Evolutionary conservation across 1,140 invertebrate genomes (phyloP).

Genomic region (Drosophila arizonae): DNA sequence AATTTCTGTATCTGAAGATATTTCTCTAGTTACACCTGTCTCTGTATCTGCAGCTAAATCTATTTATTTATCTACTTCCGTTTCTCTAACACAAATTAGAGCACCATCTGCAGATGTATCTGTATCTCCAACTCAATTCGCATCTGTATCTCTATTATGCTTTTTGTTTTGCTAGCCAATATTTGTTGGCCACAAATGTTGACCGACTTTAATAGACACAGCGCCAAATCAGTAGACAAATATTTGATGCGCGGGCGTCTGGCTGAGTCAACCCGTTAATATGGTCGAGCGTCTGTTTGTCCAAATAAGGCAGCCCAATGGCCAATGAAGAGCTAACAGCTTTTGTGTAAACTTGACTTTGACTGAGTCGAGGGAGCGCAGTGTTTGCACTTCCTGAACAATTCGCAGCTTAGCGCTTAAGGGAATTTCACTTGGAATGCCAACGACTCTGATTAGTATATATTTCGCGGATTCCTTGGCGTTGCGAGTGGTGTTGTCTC

Average conservation of each 20-base stretch:
- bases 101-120: too few species aligned
- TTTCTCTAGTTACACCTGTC: not conserved
- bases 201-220: slow-evolving; percentile 15
- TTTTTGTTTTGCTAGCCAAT: not conserved
- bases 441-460: slow-evolving; percentile 16
- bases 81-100: too few species aligned
- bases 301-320: slow-evolving; percentile 37
- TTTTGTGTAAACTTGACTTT: slow-evolving; percentile 50
- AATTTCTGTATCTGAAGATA: too few species aligned
- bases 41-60: not conserved
- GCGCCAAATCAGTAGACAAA: slow-evolving; percentile 23
- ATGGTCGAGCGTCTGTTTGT: not conserved
- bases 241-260: slow-evolving; percentile 39
- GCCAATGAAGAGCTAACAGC: slow-evolving; percentile 3
- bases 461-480: slow-evolving; percentile 3
- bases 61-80: too few species aligned
- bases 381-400: slow-evolving; percentile 46
- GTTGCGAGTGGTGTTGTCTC: slow-evolving; percentile 3
- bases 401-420: slow-evolving; percentile 19
- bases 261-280: slow-evolving; percentile 23
- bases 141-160: not conserved
- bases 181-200: slow-evolving; percentile 18
- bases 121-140: not conserved
- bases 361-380: slow-evolving; percentile 22
- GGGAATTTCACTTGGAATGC: slow-evolving; percentile 14